Evolutionary conservation across 2,888 invertebrate genomes (phyloP).

Genomic region (Zonitis immaculata): DNA sequence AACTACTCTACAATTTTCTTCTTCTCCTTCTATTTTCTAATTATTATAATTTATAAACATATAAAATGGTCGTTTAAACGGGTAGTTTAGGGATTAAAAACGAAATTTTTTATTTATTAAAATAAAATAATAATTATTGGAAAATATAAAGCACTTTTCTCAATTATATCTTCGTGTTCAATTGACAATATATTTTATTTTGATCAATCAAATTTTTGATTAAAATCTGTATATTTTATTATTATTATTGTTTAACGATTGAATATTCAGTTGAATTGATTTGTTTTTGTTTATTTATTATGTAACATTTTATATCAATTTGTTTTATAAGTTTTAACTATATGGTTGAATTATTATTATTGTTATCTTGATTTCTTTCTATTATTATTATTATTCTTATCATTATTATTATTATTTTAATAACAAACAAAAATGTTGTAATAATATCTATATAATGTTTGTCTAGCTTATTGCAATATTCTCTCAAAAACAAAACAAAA

Average conservation of each 20-base stretch:
- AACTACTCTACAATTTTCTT: constrained; percentile 26
- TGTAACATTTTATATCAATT: background rate
- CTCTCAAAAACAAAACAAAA: background rate
- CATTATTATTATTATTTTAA: background rate
- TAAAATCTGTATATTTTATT: too few species aligned
- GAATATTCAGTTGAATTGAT: background rate
- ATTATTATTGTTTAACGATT: too few species aligned
- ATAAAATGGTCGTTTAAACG: constrained; percentile 12
- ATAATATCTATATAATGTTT: background rate
- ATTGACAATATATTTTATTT: too few species aligned
- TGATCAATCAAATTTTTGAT: too few species aligned
- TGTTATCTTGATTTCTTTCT: background rate
- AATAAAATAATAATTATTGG: too few species aligned
- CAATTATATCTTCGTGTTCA: too few species aligned
- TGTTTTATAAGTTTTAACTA: background rate
- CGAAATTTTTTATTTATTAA: too few species aligned
- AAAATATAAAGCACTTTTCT: too few species aligned
- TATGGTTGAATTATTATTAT: background rate
- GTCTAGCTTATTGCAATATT: background rate
- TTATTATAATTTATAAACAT: too few species aligned
- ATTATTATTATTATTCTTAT: background rate
- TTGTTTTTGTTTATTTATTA: background rate
- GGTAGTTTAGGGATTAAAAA: constrained; percentile 23
- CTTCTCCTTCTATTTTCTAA: constrained; percentile 15
- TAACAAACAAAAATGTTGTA: background rate